Conservation (phyloP, 2,888 invertebrate genomes). For the Lingula anatina region DNA sequence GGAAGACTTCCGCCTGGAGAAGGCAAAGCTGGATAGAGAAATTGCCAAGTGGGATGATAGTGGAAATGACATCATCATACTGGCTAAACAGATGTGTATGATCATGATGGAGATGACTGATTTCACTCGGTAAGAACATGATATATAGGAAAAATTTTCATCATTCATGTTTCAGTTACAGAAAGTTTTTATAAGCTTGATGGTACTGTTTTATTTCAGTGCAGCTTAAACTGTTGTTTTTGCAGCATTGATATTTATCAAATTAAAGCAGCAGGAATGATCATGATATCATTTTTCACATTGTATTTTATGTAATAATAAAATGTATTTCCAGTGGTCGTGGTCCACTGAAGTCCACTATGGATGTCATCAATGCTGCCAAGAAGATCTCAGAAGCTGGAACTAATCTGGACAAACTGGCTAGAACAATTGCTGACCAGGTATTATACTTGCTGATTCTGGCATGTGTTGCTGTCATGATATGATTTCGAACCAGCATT, state of each 20-base stretch:
- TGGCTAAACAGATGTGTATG: slow-evolving; percentile 99
- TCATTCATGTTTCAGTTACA: too few relatives aligned
- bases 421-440: slow-evolving; percentile 87
- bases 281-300: too few relatives aligned
- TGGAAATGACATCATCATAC: slow-evolving; percentile 92
- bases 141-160: too few relatives aligned
- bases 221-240: too few relatives aligned
- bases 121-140: slow-evolving; percentile 88
- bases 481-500: too few relatives aligned
- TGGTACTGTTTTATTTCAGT: too few relatives aligned
- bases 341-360: slow-evolving; percentile 95
- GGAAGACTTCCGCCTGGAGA: slow-evolving; percentile 89
- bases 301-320: neutral
- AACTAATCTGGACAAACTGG: slow-evolving; percentile 83
- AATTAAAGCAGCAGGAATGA: too few relatives aligned
- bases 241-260: too few relatives aligned
- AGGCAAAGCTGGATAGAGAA: slow-evolving; percentile 94
- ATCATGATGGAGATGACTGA: slow-evolving; percentile 99
- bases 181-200: too few relatives aligned
- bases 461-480: too few relatives aligned
- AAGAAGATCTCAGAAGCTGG: slow-evolving; percentile 99
- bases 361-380: slow-evolving; percentile 99
- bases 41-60: slow-evolving; percentile 99
- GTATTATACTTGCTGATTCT: too few relatives aligned
- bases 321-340: slow-evolving; percentile 68